These are phyloP conservation scores for Aleadryas rufinucha DNA, from an alignment of 2,113 vertebrate genomes.

Conservation along the genomic window DNA sequence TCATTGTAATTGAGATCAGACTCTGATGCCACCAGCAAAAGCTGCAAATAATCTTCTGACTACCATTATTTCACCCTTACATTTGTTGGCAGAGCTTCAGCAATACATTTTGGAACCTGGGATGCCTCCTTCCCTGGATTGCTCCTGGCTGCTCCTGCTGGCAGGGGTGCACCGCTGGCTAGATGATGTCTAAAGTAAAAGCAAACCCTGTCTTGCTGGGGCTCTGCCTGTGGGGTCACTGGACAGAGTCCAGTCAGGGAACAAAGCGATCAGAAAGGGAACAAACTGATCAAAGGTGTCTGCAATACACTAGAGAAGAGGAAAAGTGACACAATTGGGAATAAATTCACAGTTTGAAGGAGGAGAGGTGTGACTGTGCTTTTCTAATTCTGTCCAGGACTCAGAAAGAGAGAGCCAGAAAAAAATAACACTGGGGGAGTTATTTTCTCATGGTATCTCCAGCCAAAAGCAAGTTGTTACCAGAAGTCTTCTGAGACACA, in stretches of 20 bases:
- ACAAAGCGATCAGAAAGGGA: background rate
- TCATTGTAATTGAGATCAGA: slow-evolving; percentile 28
- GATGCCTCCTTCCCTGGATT: background rate
- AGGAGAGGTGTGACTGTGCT: slow-evolving; percentile 7
- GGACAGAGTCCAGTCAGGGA: background rate
- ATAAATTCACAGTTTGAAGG: background rate
- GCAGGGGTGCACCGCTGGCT: fast-evolving
- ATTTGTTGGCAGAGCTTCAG: background rate
- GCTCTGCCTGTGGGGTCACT: background rate
- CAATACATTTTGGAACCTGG: background rate
- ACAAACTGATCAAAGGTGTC: background rate
- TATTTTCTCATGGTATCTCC: slow-evolving; percentile 61
- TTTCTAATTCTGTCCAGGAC: slow-evolving; percentile 34
- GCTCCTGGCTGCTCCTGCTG: background rate
- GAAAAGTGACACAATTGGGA: background rate
- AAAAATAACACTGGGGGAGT: slow-evolving; percentile 16
- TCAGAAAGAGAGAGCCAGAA: background rate
- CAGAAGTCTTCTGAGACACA: slow-evolving; percentile 55
- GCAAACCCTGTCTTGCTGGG: background rate
- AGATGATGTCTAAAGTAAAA: background rate
- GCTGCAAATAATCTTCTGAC: background rate
- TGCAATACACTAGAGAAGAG: background rate
- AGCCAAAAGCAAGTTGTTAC: slow-evolving; percentile 60
- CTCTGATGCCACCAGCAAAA: background rate
- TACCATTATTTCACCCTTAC: background rate